Conservation (phyloP, 1,140 invertebrate genomes). For the Batillaria attramentaria region DNA sequence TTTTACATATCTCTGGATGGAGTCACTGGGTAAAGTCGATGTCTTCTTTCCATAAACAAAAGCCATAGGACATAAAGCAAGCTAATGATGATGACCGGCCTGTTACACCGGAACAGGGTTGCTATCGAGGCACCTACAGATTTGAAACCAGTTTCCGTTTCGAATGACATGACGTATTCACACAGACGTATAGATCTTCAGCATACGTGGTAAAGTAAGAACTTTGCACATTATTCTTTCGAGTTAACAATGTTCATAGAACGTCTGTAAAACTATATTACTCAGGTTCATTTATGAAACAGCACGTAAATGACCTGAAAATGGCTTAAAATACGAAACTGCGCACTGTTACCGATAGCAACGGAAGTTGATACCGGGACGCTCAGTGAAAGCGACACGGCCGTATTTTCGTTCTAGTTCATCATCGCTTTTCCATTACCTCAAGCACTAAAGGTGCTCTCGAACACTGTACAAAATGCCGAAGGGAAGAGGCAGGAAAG, state of each 20-base stretch:
- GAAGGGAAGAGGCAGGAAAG: slow-evolving; percentile 41
- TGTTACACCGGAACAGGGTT: too few species aligned
- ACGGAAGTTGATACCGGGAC: slow-evolving; percentile 3
- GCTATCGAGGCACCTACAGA: too few species aligned
- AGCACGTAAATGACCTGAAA: too few species aligned
- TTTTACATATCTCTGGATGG: too few species aligned
- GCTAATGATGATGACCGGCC: too few species aligned
- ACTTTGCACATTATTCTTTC: neutral
- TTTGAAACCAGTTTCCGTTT: too few species aligned
- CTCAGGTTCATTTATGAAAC: neutral
- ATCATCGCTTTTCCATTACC: neutral
- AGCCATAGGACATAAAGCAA: too few species aligned
- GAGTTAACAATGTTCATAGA: neutral
- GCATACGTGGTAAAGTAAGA: neutral
- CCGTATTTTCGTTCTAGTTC: neutral
- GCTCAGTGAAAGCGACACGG: too few species aligned
- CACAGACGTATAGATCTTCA: too few species aligned
- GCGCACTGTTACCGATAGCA: slow-evolving; percentile 8
- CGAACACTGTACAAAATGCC: slow-evolving; percentile 36
- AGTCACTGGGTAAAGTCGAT: too few species aligned
- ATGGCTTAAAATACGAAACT: slow-evolving; percentile 24
- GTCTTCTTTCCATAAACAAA: too few species aligned
- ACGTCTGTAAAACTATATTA: neutral
- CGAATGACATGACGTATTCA: neutral
- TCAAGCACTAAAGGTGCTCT: neutral